Evolutionary conservation across 2,113 vertebrate genomes (phyloP).

Genomic region (Urocolius indicus): DNA sequence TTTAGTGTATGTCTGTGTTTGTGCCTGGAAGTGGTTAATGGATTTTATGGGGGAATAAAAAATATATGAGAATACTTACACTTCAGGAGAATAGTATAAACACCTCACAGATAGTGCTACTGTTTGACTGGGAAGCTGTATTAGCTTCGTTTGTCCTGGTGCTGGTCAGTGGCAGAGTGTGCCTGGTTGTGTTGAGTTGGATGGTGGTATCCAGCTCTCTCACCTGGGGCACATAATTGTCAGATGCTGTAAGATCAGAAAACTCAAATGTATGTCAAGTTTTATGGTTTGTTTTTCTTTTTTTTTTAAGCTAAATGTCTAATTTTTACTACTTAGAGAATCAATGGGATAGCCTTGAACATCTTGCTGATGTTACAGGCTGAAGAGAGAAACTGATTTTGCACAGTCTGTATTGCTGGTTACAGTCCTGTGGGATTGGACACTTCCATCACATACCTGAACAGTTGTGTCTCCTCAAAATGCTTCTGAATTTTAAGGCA

Average conservation of each 20-base stretch:
- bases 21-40: not conserved
- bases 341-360: not conserved
- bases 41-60: not conserved
- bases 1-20: not conserved
- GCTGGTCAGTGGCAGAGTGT: rapidly evolving
- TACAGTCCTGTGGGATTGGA: not conserved
- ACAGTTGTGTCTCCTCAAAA: not conserved
- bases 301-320: not conserved
- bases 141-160: not conserved
- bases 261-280: not conserved
- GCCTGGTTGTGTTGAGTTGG: not conserved
- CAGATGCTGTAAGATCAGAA: too few relatives aligned
- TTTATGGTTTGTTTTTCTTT: too few relatives aligned
- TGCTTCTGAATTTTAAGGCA: not conserved
- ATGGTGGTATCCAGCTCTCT: rapidly evolving
- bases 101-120: not conserved
- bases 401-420: not conserved
- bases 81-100: not conserved
- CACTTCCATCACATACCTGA: not conserved
- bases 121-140: not conserved
- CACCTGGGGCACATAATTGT: not conserved
- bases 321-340: not conserved
- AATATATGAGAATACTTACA: not conserved
- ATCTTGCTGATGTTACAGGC: not conserved
- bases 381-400: not conserved